Evolutionary conservation across 2,113 vertebrate genomes (phyloP).

Genomic region (Tetrao urogallus): DNA sequence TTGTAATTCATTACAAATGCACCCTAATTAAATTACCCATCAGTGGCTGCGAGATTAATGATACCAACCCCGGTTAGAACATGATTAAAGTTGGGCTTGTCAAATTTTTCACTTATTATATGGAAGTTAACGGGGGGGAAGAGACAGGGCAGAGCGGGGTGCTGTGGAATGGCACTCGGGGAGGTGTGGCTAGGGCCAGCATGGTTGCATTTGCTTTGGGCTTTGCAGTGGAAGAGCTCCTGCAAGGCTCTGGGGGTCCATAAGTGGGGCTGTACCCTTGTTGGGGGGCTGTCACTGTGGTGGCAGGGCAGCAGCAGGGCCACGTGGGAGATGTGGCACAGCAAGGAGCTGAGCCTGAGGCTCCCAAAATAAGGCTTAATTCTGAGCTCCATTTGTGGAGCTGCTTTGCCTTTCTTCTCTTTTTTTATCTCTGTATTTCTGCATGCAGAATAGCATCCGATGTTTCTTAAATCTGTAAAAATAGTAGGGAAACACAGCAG

Average conservation of each 20-base stretch:
- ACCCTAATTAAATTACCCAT: conserved; percentile 80
- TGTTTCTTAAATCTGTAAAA: neutral
- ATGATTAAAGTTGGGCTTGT: conserved; percentile 63
- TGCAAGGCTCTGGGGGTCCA: neutral
- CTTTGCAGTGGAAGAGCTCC: neutral
- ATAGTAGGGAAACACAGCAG: neutral
- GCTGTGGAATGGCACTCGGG: neutral
- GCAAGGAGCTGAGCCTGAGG: neutral
- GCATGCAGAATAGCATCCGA: neutral
- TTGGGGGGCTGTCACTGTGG: neutral
- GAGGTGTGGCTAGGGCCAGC: neutral
- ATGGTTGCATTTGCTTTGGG: neutral
- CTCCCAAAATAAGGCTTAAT: neutral
- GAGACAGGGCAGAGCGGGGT: neutral
- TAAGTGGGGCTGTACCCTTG: neutral
- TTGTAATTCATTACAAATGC: conserved; percentile 79
- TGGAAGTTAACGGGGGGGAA: neutral
- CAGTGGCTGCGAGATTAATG: conserved; percentile 72
- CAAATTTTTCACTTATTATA: conserved; percentile 45
- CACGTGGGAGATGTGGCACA: neutral
- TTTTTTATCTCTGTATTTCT: neutral
- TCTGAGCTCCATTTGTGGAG: neutral
- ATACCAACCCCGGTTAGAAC: conserved; percentile 56
- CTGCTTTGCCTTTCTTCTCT: neutral
- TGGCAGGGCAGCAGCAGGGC: neutral